phyloP scores from a whole-genome alignment of 2,113 vertebrate species.

The Mesembrinibis cayennensis region DNA sequence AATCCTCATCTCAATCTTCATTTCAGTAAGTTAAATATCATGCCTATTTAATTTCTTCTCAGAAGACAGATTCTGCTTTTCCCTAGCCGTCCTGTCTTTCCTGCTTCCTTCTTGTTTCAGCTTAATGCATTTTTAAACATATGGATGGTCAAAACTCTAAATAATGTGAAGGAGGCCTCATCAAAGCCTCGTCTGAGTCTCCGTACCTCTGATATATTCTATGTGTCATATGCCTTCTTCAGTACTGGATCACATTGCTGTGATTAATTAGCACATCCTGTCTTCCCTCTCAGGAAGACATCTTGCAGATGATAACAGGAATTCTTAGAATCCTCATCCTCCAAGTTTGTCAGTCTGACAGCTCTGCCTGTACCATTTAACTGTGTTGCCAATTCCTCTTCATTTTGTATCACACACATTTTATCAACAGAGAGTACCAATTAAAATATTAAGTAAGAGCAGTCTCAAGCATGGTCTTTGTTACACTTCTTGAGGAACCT shows the following conservation, averaged over 20 bases:
- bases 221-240: background rate
- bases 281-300: background rate
- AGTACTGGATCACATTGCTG: background rate
- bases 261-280: background rate
- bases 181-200: background rate
- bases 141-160: background rate
- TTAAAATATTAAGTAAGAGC: background rate
- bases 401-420: background rate
- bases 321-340: background rate
- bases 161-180: background rate
- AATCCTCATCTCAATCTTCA: background rate
- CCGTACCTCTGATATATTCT: background rate
- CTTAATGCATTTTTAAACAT: background rate
- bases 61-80: background rate
- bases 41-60: background rate
- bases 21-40: background rate
- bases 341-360: background rate
- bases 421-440: background rate
- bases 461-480: background rate
- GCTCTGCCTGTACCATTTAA: background rate
- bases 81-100: background rate
- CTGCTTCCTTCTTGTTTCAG: background rate
- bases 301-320: background rate
- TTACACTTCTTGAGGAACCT: background rate
- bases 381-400: background rate